phyloP scores from a whole-genome alignment of 2,888 invertebrate genomes.

The Drosophila fulvimacula region DNA sequence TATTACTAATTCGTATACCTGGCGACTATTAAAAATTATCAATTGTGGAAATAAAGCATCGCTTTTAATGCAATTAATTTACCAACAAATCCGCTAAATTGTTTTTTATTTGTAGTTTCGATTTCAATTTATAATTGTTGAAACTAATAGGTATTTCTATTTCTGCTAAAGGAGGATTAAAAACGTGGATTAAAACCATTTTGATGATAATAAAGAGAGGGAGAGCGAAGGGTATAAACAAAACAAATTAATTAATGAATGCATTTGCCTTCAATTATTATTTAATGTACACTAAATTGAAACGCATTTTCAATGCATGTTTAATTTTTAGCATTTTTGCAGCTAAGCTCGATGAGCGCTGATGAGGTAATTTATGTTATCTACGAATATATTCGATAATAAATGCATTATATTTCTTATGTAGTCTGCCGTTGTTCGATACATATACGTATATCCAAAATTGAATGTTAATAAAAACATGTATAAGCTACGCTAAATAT shows the following conservation, averaged over 20 bases:
- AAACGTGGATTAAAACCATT: conserved; percentile 45
- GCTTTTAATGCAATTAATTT: conserved; percentile 45
- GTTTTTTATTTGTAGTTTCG: conserved; percentile 3
- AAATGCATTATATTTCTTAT: conserved; percentile 5
- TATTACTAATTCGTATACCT: conserved; percentile 20
- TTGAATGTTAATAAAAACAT: conserved; percentile 10
- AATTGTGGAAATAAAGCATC: conserved; percentile 17
- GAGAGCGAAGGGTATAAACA: conserved; percentile 9
- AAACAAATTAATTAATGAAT: conserved; percentile 35
- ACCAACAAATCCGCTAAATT: conserved; percentile 57
- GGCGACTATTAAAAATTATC: conserved; percentile 12
- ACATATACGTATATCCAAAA: conserved; percentile 4
- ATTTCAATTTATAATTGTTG: background rate
- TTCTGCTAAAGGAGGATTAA: conserved; percentile 47
- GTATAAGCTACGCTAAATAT: conserved; percentile 37
- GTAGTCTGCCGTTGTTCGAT: conserved; percentile 14
- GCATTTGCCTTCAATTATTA: conserved; percentile 38
- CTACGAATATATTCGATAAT: conserved; percentile 21
- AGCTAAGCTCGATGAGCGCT: conserved; percentile 4
- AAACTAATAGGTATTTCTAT: conserved; percentile 17
- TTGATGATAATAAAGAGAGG: conserved; percentile 14
- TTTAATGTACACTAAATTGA: conserved; percentile 41
- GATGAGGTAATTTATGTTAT: conserved; percentile 6
- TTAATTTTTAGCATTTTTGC: conserved; percentile 13
- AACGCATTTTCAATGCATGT: conserved; percentile 30